A percentile compares a stretch with the other conserved stretches of the same genome.
phyloP scores from a whole-genome alignment of 2,797 vertebrate species.

The Sternotherus odoratus region DNA sequence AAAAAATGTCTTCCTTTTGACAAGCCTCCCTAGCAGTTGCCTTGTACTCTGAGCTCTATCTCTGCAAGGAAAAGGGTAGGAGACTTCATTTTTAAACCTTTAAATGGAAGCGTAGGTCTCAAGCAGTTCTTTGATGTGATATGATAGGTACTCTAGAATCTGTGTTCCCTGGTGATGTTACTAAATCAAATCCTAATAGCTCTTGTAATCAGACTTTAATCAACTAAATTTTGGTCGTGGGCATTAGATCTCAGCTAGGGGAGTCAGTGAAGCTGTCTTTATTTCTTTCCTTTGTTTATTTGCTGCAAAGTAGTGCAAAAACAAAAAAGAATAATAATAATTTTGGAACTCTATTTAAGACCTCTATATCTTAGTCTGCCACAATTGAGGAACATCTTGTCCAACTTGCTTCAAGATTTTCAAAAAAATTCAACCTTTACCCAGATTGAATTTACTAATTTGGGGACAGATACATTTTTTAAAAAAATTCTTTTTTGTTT shows the following conservation, averaged over 20 bases:
- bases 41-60: not conserved
- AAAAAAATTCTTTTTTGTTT: not conserved
- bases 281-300: conserved; percentile 15
- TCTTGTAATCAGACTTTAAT: not conserved
- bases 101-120: not conserved
- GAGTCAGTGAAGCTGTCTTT: not conserved
- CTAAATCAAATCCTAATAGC: not conserved
- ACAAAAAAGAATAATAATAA: not conserved
- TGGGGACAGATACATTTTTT: not conserved
- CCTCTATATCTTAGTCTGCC: not conserved
- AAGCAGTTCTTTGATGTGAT: not conserved
- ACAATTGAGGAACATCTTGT: fast-evolving
- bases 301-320: not conserved
- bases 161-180: not conserved
- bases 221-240: not conserved
- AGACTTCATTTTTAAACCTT: not conserved
- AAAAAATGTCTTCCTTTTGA: not conserved
- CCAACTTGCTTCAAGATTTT: not conserved
- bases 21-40: not conserved
- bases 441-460: not conserved
- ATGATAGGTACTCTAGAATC: not conserved
- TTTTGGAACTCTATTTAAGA: not conserved
- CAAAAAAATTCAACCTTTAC: not conserved
- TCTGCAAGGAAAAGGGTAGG: not conserved
- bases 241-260: not conserved